A percentile compares a stretch with the other conserved stretches of the same genome.
phyloP scores from a whole-genome alignment of 2,113 vertebrate genomes.

The Pelobates fuscus region DNA sequence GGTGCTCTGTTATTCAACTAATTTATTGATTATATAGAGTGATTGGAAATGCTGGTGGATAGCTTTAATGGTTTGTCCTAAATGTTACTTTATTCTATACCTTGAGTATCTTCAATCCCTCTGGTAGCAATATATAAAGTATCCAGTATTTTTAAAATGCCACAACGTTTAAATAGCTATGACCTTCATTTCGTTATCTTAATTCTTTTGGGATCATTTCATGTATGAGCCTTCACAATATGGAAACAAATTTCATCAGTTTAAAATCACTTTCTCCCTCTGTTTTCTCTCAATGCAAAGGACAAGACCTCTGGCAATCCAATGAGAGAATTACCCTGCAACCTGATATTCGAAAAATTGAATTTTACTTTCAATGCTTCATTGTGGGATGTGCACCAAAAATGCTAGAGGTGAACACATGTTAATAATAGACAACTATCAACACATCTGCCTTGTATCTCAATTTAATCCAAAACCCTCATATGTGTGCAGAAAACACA shows the following conservation, averaged over 20 bases:
- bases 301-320: conserved; percentile 9
- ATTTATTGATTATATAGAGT: too few relatives aligned
- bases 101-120: too few relatives aligned
- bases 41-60: too few relatives aligned
- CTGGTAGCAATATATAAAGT: too few relatives aligned
- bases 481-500: conserved; percentile 5
- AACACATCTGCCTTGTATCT: conserved; percentile 32
- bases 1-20: too few relatives aligned
- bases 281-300: background rate
- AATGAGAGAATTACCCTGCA: conserved; percentile 15
- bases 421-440: conserved; percentile 38
- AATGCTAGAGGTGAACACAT: conserved; percentile 18
- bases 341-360: conserved; percentile 11
- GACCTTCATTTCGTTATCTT: background rate
- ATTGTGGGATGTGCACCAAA: conserved; percentile 22
- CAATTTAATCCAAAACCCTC: background rate
- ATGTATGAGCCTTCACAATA: background rate
- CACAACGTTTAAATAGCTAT: background rate
- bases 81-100: too few relatives aligned
- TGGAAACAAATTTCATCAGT: conserved; percentile 4
- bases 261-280: background rate
- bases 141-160: too few relatives aligned
- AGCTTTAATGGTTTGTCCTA: too few relatives aligned
- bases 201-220: background rate
- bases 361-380: background rate